Evolutionary conservation across 2,888 invertebrate species (phyloP).

Genomic region (Sesia bembeciformis): DNA sequence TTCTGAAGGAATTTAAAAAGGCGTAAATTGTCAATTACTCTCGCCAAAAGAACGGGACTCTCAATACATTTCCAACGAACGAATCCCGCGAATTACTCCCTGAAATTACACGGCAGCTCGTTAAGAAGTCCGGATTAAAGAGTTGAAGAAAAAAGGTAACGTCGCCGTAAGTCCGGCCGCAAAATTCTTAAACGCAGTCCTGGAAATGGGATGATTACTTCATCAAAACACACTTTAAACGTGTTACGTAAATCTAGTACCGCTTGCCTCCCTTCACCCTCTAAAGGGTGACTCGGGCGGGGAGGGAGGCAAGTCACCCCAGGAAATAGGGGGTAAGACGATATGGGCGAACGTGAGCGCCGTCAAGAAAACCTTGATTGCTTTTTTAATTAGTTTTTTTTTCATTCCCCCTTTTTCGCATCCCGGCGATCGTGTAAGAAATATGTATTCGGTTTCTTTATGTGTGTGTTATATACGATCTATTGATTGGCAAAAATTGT

Average conservation of each 20-base stretch:
- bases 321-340: conserved; percentile 68
- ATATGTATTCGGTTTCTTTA: conserved; percentile 53
- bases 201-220: conserved; percentile 74
- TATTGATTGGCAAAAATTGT: conserved; percentile 19
- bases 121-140: conserved; percentile 65
- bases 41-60: conserved; percentile 13
- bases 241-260: conserved; percentile 75
- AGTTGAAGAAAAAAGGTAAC: conserved; percentile 50
- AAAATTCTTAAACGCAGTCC: conserved; percentile 72
- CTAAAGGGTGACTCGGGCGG: conserved; percentile 46
- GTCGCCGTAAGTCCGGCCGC: conserved; percentile 55
- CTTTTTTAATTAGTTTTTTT: conserved; percentile 75
- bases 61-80: conserved; percentile 32
- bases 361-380: conserved; percentile 76
- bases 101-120: conserved; percentile 53
- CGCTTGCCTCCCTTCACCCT: conserved; percentile 47
- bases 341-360: conserved; percentile 75
- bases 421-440: conserved; percentile 61
- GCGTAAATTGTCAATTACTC: conserved; percentile 16
- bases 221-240: conserved; percentile 75
- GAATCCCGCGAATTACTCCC: conserved; percentile 38
- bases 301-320: conserved; percentile 33
- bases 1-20: neutral
- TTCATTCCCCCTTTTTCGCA: conserved; percentile 69
- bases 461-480: conserved; percentile 35